phyloP scores from a whole-genome alignment of 64 coral and sea anemone species.

The Montipora sp. region DNA sequence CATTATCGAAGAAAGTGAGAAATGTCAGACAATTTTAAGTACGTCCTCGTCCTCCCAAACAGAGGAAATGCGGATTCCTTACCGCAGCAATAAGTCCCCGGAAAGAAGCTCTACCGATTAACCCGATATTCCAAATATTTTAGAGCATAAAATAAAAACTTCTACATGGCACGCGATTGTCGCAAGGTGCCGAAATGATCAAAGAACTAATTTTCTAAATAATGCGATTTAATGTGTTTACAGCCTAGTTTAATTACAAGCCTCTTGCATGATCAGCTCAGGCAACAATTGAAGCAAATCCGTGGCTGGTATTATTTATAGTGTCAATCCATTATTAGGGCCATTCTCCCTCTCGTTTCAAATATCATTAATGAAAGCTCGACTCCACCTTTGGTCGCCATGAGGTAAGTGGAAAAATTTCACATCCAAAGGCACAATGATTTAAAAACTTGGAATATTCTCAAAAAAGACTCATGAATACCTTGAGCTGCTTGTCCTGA shows the following conservation, averaged over 20 bases:
- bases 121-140: background rate
- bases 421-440: background rate
- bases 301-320: background rate
- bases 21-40: background rate
- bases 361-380: background rate
- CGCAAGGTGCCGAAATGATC: conserved; percentile 13
- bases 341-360: background rate
- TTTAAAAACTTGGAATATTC: too few relatives aligned
- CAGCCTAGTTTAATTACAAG: background rate
- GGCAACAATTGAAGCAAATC: background rate
- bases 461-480: too few relatives aligned
- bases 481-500: background rate
- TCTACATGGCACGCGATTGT: background rate
- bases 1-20: background rate
- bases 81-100: background rate
- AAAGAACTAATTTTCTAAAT: background rate
- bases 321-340: background rate
- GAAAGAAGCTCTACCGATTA: background rate
- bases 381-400: background rate
- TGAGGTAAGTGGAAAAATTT: background rate
- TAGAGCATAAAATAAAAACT: background rate
- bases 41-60: background rate
- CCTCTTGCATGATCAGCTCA: background rate
- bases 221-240: background rate
- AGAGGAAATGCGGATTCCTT: background rate